phyloP scores from a whole-genome alignment of 1,140 invertebrate species.

The Kradibia gibbosae region DNA sequence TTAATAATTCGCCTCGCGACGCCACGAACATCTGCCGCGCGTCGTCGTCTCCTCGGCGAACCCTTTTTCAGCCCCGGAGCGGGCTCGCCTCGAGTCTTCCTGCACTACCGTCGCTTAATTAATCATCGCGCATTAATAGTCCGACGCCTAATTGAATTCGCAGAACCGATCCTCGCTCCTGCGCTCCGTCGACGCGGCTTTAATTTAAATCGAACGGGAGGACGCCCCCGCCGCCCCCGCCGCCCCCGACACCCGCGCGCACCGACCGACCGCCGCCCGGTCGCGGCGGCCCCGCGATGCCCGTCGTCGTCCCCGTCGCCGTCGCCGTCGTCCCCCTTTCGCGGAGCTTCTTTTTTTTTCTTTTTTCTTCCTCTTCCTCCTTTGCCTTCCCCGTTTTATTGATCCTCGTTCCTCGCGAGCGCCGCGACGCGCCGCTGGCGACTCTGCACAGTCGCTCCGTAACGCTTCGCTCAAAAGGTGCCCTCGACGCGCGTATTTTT shows the following conservation, averaged over 20 bases:
- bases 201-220: slow-evolving; percentile 67
- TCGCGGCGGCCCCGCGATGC: slow-evolving; percentile 48
- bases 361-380: no score
- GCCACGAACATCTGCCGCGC: slow-evolving; percentile 71
- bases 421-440: background rate
- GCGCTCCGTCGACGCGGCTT: slow-evolving; percentile 65
- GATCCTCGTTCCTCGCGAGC: slow-evolving; percentile 61
- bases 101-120: slow-evolving; percentile 63
- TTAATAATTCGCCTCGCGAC: slow-evolving; percentile 67
- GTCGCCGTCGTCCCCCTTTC: background rate
- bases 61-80: slow-evolving; percentile 54
- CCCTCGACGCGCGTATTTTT: slow-evolving; percentile 59
- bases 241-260: slow-evolving; percentile 38
- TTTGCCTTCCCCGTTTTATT: slow-evolving; percentile 66
- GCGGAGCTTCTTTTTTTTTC: slow-evolving; percentile 55
- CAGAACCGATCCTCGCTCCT: slow-evolving; percentile 65
- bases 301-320: slow-evolving; percentile 13
- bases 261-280: slow-evolving; percentile 41
- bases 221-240: slow-evolving; percentile 27
- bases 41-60: slow-evolving; percentile 47
- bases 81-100: slow-evolving; percentile 61
- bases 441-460: slow-evolving; percentile 57
- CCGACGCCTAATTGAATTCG: slow-evolving; percentile 64
- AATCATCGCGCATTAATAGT: slow-evolving; percentile 71
- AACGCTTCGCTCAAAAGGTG: slow-evolving; percentile 65